phyloP scores from a whole-genome alignment of 1,140 invertebrate species.

The Cyclargus thomasi region DNA sequence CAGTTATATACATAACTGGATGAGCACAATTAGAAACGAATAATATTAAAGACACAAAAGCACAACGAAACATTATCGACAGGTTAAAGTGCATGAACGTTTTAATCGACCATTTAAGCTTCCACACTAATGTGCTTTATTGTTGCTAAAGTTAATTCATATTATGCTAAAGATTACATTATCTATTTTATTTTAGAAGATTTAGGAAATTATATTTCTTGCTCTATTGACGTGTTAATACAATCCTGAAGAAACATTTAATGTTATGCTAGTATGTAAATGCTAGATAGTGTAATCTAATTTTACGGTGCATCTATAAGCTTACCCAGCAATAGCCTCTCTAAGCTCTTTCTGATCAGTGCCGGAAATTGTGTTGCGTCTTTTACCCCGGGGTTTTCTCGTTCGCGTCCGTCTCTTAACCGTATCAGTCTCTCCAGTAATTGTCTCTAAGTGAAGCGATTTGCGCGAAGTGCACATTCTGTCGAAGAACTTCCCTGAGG shows the following conservation, averaged over 20 bases:
- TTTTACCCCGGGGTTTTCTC: constrained; percentile 84
- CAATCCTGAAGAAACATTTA: constrained; percentile 1
- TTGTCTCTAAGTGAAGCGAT: constrained; percentile 81
- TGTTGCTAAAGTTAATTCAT: constrained; percentile 54
- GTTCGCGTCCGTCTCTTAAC: constrained; percentile 83
- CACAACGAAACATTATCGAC: constrained; percentile 62
- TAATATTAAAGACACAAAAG: constrained; percentile 62
- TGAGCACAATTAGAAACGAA: constrained; percentile 63
- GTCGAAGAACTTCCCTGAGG: constrained; percentile 88
- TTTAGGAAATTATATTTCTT: not conserved
- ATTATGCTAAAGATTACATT: constrained; percentile 54
- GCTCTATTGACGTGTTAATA: not conserved
- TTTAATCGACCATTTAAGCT: constrained; percentile 57
- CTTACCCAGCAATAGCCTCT: constrained; percentile 86
- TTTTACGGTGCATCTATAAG: constrained; percentile 69
- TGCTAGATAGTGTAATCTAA: constrained; percentile 55
- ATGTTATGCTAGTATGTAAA: constrained; percentile 22
- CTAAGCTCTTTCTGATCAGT: constrained; percentile 91
- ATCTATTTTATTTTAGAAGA: constrained; percentile 32
- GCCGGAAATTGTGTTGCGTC: constrained; percentile 92
- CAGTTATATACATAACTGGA: constrained; percentile 42
- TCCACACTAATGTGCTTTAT: constrained; percentile 62
- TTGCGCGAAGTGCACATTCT: constrained; percentile 89
- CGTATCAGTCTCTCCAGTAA: constrained; percentile 73
- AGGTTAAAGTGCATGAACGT: constrained; percentile 58